These are phyloP conservation scores for Crossocerus cetratus DNA, from an alignment of 2,888 invertebrate genomes.

Conservation along the genomic window DNA sequence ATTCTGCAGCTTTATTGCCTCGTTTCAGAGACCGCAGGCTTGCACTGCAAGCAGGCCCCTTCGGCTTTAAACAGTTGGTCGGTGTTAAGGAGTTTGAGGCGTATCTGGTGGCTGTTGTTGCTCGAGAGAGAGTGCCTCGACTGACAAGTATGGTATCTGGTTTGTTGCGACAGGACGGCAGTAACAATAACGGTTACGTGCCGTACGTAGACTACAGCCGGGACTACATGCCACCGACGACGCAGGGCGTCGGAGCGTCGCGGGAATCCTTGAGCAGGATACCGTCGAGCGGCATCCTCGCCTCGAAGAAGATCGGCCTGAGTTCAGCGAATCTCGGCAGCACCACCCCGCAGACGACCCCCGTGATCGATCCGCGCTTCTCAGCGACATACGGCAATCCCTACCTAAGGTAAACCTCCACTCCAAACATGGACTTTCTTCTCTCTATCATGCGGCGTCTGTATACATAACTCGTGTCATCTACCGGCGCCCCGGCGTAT, in stretches of 20 bases:
- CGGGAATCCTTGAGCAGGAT: slow-evolving; percentile 75
- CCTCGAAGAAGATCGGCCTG: slow-evolving; percentile 74
- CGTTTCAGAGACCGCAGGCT: too few relatives aligned
- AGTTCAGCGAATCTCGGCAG: slow-evolving; percentile 73
- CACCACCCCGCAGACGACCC: slow-evolving; percentile 71
- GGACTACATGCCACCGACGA: slow-evolving; percentile 91
- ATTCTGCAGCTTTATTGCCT: too few relatives aligned
- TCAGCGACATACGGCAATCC: slow-evolving; percentile 95
- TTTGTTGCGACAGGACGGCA: slow-evolving; percentile 82
- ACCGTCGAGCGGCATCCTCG: slow-evolving; percentile 71
- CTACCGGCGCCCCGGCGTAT: too few relatives aligned
- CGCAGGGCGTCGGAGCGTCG: slow-evolving; percentile 76
- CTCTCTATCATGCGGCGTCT: too few relatives aligned
- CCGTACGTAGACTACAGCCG: slow-evolving; percentile 93
- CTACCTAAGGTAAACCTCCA: slow-evolving; percentile 83
- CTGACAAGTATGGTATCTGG: background rate
- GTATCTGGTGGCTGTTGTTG: background rate
- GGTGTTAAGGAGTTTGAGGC: background rate
- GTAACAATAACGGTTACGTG: slow-evolving; percentile 90
- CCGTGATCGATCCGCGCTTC: slow-evolving; percentile 87
- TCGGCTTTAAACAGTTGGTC: background rate
- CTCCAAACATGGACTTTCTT: too few relatives aligned
- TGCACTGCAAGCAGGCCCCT: too few relatives aligned
- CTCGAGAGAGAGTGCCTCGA: background rate
- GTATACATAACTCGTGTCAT: too few relatives aligned